Percentiles rank a stretch among this genome's conserved stretches.
Conservation (phyloP, 2,113 vertebrate genomes). For the Melanocharis versteri region DNA sequence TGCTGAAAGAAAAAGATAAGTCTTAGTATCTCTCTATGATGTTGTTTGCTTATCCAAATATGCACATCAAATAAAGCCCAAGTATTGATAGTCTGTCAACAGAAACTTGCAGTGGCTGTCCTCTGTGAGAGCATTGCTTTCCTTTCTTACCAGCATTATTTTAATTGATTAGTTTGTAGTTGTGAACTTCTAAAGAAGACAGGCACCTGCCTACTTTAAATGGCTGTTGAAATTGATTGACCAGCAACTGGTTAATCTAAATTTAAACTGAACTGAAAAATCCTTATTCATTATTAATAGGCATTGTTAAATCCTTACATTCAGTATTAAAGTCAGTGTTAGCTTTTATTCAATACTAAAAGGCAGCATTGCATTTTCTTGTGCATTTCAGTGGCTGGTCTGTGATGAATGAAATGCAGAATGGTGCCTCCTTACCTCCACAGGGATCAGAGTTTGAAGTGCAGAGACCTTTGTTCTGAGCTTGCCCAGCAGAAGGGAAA, state of each 20-base stretch:
- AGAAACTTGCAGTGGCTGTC: background rate
- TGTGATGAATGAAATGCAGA: background rate
- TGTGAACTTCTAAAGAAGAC: background rate
- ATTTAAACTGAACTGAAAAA: background rate
- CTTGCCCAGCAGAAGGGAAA: background rate
- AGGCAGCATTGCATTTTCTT: background rate
- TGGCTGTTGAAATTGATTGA: background rate
- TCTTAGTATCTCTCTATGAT: background rate
- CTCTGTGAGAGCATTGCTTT: background rate
- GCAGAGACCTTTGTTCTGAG: background rate
- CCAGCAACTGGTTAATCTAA: background rate
- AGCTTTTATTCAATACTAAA: background rate
- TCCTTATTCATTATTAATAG: background rate
- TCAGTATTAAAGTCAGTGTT: background rate
- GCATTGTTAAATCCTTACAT: background rate
- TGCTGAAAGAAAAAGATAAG: background rate
- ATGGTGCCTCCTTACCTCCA: background rate
- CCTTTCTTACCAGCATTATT: background rate
- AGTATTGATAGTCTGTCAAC: background rate
- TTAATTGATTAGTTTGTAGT: background rate
- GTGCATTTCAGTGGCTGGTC: background rate
- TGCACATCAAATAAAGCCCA: background rate
- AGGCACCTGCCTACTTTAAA: background rate
- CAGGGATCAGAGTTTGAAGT: background rate
- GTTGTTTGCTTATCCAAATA: background rate